Conservation (phyloP, 1,140 invertebrate genomes). For the Drosophila ohnishii region DNA sequence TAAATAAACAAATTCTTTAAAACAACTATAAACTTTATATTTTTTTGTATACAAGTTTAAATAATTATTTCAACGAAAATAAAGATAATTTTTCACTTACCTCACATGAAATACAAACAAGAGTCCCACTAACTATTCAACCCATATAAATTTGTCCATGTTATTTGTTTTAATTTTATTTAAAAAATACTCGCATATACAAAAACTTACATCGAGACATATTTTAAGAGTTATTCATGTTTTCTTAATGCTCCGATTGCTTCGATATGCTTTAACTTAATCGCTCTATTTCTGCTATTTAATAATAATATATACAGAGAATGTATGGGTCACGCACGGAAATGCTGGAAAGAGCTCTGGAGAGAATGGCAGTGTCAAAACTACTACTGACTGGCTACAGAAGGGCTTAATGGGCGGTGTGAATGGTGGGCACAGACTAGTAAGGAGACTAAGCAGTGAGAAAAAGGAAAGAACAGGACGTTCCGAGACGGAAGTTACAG, state of each 20-base stretch:
- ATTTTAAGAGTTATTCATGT: constrained; percentile 39
- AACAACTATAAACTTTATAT: neutral
- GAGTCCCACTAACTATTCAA: no score
- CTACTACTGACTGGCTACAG: constrained; percentile 59
- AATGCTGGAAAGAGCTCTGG: constrained; percentile 54
- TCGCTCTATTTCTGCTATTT: constrained; percentile 74
- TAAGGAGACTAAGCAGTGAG: constrained; percentile 52
- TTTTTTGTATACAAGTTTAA: no score
- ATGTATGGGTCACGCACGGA: constrained; percentile 62
- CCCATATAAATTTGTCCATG: no score
- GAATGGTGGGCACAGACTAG: constrained; percentile 59
- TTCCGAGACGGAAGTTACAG: constrained; percentile 22
- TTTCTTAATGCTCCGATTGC: constrained; percentile 32
- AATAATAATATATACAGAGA: constrained; percentile 82
- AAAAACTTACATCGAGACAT: constrained; percentile 65
- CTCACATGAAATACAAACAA: neutral
- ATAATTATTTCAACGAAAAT: neutral
- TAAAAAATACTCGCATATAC: constrained; percentile 68
- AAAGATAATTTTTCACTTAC: neutral
- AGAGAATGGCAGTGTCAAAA: constrained; percentile 66
- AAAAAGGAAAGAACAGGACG: constrained; percentile 12
- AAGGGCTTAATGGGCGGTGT: constrained; percentile 30
- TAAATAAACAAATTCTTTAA: constrained; percentile 34
- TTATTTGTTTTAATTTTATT: constrained; percentile 61
- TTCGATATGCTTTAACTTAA: constrained; percentile 64